These are phyloP conservation scores for Chelonus formosanus DNA, from an alignment of 2,888 invertebrate species.

Conservation along the genomic window DNA sequence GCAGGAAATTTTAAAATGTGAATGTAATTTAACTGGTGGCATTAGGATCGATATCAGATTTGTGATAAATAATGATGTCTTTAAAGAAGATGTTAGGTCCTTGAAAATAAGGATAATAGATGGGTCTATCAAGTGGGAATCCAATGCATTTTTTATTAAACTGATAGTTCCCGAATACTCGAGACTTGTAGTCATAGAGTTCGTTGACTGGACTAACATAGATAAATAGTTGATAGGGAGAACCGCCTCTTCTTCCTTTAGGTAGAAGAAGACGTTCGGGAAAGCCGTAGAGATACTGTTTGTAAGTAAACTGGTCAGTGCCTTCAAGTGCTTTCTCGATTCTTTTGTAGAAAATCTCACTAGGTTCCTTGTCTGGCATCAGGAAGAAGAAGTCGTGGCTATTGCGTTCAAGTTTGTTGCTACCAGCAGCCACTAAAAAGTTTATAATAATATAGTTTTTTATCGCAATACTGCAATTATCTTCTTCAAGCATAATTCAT, in stretches of 20 bases:
- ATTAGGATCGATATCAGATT: conserved; percentile 63
- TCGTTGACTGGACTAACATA: conserved; percentile 70
- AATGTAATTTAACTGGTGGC: conserved; percentile 39
- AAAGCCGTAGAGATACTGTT: conserved; percentile 70
- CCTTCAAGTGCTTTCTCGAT: conserved; percentile 61
- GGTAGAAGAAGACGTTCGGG: conserved; percentile 78
- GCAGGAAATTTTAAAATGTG: not conserved
- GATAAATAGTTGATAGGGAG: conserved; percentile 73
- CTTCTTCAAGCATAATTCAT: no score
- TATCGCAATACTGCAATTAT: no score
- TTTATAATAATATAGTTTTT: conserved; percentile 20
- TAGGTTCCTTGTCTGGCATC: conserved; percentile 67
- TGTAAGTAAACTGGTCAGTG: conserved; percentile 65
- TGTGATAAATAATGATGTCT: conserved; percentile 74
- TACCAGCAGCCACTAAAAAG: conserved; percentile 68
- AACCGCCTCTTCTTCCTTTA: conserved; percentile 74
- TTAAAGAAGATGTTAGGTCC: conserved; percentile 76
- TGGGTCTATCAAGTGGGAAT: conserved; percentile 78
- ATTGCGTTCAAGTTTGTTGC: conserved; percentile 74
- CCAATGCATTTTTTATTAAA: conserved; percentile 75
- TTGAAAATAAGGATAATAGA: conserved; percentile 69
- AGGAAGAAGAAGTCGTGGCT: conserved; percentile 74
- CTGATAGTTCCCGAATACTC: conserved; percentile 56
- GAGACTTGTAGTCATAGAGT: conserved; percentile 65
- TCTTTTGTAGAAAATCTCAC: conserved; percentile 52